Conservation (phyloP, 2,113 vertebrate genomes). For the Mohoua ochrocephala region DNA sequence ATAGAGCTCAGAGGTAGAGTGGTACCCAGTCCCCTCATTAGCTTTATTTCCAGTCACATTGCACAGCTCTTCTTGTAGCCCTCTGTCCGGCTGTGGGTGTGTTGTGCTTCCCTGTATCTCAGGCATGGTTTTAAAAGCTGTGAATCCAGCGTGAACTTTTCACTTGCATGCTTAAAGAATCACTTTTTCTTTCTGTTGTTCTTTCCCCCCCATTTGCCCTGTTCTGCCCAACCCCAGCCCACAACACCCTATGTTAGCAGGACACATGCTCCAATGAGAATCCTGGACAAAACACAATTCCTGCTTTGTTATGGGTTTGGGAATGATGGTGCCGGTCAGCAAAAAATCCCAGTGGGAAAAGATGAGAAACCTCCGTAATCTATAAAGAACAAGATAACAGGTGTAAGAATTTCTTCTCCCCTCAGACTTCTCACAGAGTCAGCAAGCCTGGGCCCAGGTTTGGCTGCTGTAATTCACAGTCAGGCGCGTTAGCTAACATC, state of each 20-base stretch:
- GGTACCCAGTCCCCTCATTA: fast-evolving
- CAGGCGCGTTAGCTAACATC: not conserved
- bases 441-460: not conserved
- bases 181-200: not conserved
- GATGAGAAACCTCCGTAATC: not conserved
- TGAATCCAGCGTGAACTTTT: not conserved
- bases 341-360: not conserved
- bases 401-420: not conserved
- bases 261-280: fast-evolving
- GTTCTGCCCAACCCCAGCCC: not conserved
- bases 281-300: not conserved
- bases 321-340: not conserved
- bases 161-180: not conserved
- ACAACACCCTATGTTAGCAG: not conserved
- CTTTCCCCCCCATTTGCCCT: not conserved
- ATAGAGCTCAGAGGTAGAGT: fast-evolving
- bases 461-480: not conserved
- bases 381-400: not conserved
- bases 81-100: not conserved
- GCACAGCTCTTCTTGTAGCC: not conserved
- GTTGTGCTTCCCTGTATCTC: not conserved
- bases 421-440: not conserved
- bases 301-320: not conserved
- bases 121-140: not conserved
- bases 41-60: not conserved